phyloP scores from a whole-genome alignment of 2,797 vertebrate genomes.

The Micrastur ruficollis region DNA sequence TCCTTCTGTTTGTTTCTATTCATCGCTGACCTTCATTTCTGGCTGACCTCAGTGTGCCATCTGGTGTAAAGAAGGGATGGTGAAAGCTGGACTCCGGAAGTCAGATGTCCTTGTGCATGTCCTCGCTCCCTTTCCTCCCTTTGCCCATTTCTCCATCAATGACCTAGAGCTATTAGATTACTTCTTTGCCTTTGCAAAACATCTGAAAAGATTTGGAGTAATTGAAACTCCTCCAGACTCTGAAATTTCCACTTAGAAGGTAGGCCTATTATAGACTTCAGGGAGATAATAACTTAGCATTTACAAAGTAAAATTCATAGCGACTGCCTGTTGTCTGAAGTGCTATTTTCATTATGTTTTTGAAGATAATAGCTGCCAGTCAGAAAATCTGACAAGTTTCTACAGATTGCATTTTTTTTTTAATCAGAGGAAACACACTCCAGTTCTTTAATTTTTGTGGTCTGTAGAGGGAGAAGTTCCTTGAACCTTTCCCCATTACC shows the following conservation, averaged over 20 bases:
- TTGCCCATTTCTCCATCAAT: background rate
- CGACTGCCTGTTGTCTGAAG: background rate
- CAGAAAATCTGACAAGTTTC: background rate
- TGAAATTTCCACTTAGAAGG: background rate
- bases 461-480: constrained; percentile 12
- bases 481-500: background rate
- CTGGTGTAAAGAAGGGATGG: background rate
- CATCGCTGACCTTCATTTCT: background rate
- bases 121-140: background rate
- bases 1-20: background rate
- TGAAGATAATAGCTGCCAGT: background rate
- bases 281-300: background rate
- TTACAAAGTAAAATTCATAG: background rate
- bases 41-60: background rate
- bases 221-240: background rate
- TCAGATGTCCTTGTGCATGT: background rate
- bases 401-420: background rate
- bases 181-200: background rate
- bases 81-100: background rate
- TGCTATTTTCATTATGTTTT: background rate
- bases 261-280: background rate
- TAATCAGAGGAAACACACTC: constrained; percentile 9
- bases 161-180: background rate
- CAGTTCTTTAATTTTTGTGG: background rate
- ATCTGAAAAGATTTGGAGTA: background rate